phyloP scores from a whole-genome alignment of 2,797 vertebrate species.

The Sebastiscus albofasciatus region DNA sequence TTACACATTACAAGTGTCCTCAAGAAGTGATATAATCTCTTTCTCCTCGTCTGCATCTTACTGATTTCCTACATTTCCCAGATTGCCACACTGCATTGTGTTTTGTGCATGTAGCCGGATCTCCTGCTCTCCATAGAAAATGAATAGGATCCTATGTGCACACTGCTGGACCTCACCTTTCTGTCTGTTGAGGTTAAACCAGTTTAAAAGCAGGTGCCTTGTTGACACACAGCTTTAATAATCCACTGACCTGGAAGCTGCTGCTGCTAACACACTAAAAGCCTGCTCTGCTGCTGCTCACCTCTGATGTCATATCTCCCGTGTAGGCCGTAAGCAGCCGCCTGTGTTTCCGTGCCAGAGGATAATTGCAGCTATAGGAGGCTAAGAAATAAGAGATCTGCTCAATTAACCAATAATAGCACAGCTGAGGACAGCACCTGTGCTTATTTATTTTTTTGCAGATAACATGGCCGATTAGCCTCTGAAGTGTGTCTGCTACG shows the following conservation, averaged over 20 bases:
- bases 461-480: slow-evolving; percentile 83
- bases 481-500: slow-evolving; percentile 59
- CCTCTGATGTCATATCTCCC: slow-evolving; percentile 58
- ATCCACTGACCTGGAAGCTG: slow-evolving; percentile 12
- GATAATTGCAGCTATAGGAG: slow-evolving; percentile 83
- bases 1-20: neutral
- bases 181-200: neutral
- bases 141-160: neutral
- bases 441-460: slow-evolving; percentile 63
- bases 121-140: no score
- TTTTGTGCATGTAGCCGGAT: neutral
- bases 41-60: neutral
- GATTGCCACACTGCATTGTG: neutral
- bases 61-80: slow-evolving; percentile 7
- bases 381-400: slow-evolving; percentile 83
- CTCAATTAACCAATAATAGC: slow-evolving; percentile 84
- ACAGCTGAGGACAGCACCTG: slow-evolving; percentile 85
- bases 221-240: neutral
- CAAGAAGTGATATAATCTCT: neutral
- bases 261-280: slow-evolving; percentile 3
- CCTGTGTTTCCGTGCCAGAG: slow-evolving; percentile 57
- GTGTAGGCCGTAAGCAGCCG: slow-evolving; percentile 60
- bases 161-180: neutral
- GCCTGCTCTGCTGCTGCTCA: slow-evolving; percentile 43
- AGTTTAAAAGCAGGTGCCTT: neutral